These are phyloP conservation scores for Zelleria hepariella DNA, from an alignment of 2,888 invertebrate species.

Conservation along the genomic window DNA sequence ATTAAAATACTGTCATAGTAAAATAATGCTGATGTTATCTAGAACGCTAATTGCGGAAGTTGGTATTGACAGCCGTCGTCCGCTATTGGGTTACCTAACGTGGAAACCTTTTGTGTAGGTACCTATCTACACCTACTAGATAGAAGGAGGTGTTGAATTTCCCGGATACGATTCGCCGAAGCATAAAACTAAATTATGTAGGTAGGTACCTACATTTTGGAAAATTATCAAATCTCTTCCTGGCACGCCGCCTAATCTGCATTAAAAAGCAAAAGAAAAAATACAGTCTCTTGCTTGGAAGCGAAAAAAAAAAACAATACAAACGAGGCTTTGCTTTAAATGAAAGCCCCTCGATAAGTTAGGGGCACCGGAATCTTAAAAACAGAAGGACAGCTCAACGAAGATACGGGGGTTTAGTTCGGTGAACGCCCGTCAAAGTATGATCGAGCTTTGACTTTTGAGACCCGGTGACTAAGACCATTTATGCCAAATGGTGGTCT, in stretches of 20 bases:
- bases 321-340: background rate
- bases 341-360: constrained; percentile 4
- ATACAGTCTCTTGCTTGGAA: background rate
- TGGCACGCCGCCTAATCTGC: background rate
- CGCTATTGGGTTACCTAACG: background rate
- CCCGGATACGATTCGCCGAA: too few relatives aligned
- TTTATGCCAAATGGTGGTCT: too few relatives aligned
- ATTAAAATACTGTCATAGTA: background rate
- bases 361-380: background rate
- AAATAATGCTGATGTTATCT: background rate
- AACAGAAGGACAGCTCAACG: too few relatives aligned
- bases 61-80: background rate
- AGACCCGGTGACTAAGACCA: too few relatives aligned
- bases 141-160: background rate
- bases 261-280: background rate
- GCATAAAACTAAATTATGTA: too few relatives aligned
- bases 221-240: background rate
- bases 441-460: too few relatives aligned
- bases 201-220: background rate
- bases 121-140: background rate
- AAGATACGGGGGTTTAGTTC: too few relatives aligned
- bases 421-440: too few relatives aligned
- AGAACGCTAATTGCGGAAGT: background rate
- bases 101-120: background rate
- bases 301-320: constrained; percentile 34